Evolutionary conservation across 2,113 vertebrate genomes (phyloP).

Genomic region (Myodes glareolus): DNA sequence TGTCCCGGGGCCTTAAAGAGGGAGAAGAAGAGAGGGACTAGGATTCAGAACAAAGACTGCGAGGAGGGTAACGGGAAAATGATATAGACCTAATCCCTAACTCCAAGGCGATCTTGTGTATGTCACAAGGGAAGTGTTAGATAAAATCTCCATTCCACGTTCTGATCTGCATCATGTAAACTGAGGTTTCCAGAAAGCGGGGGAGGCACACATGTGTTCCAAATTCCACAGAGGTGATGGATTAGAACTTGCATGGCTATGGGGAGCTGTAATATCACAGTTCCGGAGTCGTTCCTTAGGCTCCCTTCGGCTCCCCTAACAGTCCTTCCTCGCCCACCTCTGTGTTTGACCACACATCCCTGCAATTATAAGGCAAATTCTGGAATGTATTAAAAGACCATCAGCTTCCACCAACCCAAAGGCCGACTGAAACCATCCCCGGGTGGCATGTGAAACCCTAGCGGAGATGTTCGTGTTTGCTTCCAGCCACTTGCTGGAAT

Average conservation of each 20-base stretch:
- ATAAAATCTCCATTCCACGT: neutral
- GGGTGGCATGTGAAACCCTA: too few relatives aligned
- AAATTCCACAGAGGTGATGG: neutral
- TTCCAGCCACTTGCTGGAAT: neutral
- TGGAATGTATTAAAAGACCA: neutral
- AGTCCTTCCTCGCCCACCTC: too few relatives aligned
- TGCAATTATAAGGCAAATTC: neutral
- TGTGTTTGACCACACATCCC: neutral
- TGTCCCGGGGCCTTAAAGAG: neutral
- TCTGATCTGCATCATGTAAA: neutral
- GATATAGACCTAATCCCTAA: neutral
- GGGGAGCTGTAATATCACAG: neutral
- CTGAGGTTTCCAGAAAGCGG: neutral
- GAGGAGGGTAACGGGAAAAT: neutral
- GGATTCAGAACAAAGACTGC: neutral
- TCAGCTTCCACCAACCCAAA: neutral
- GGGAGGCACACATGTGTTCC: neutral
- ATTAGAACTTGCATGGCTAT: neutral
- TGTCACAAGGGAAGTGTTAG: neutral
- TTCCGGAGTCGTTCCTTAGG: too few relatives aligned
- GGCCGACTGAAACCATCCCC: neutral
- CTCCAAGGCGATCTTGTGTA: neutral
- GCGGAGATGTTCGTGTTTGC: too few relatives aligned
- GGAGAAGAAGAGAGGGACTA: rapidly evolving
- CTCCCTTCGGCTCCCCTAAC: neutral